phyloP scores from a whole-genome alignment of 2,797 vertebrate species.

The Enteromius fasciolatus region DNA sequence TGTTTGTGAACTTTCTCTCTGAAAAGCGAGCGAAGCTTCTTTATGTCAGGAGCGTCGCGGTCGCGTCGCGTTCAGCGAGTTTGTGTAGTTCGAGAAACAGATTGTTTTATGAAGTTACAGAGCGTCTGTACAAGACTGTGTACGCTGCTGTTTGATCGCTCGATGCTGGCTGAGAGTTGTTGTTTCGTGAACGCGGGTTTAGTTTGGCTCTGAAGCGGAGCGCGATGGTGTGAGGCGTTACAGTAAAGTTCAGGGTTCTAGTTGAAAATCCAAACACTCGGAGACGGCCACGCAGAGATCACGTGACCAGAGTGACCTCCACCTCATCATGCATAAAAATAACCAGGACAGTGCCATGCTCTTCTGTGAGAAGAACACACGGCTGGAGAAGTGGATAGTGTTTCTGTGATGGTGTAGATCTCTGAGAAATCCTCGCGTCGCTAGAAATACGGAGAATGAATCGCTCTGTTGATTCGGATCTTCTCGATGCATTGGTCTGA shows the following conservation, averaged over 20 bases:
- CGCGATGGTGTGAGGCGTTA: neutral
- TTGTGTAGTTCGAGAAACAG: neutral
- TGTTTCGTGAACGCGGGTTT: no score
- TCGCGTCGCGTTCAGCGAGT: neutral
- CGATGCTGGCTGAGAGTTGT: no score
- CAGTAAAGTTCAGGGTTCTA: neutral
- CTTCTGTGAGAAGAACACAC: neutral
- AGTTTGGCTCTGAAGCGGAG: neutral
- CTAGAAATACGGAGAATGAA: neutral
- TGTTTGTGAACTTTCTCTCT: neutral
- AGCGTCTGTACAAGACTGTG: no score
- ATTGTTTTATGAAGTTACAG: neutral
- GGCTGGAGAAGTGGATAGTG: neutral
- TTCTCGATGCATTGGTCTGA: no score
- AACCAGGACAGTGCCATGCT: neutral
- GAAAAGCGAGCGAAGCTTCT: constrained; percentile 14
- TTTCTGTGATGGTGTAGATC: neutral
- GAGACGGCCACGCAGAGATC: constrained; percentile 24
- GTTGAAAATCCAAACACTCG: constrained; percentile 23
- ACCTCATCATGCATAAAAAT: constrained; percentile 26
- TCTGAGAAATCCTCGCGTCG: neutral
- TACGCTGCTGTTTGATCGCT: no score
- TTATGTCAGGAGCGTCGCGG: neutral
- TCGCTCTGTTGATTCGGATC: neutral
- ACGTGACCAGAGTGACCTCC: constrained; percentile 44